These are phyloP conservation scores for Beris morrisii DNA, from an alignment of 2,888 invertebrate species.

Conservation along the genomic window DNA sequence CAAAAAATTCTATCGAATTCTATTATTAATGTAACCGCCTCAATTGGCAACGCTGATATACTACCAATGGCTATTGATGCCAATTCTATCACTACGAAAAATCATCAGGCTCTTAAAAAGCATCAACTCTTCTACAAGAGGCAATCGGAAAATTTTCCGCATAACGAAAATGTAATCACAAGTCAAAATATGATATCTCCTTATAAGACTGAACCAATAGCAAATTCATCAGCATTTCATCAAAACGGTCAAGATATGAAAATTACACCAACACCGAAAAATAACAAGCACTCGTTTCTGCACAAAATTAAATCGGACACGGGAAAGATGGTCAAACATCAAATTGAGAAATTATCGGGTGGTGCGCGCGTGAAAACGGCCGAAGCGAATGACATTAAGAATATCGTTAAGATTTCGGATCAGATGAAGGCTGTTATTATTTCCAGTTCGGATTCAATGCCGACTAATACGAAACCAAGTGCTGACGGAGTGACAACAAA, in stretches of 20 bases:
- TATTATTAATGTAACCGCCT: background rate
- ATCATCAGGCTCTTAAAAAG: slow-evolving; percentile 52
- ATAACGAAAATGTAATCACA: slow-evolving; percentile 40
- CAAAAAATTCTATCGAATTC: background rate
- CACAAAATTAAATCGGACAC: slow-evolving; percentile 47
- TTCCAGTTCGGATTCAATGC: slow-evolving; percentile 38
- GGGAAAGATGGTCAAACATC: slow-evolving; percentile 46
- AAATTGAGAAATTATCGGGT: slow-evolving; percentile 44
- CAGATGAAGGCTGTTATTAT: background rate
- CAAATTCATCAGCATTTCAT: slow-evolving; percentile 35
- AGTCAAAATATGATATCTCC: background rate
- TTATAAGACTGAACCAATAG: slow-evolving; percentile 23
- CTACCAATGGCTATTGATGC: background rate
- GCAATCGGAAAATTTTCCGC: slow-evolving; percentile 53
- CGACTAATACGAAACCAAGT: background rate
- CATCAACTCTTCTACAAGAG: slow-evolving; percentile 55
- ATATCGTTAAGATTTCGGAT: background rate
- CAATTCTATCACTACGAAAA: background rate
- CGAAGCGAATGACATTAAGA: slow-evolving; percentile 4
- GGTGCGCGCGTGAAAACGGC: slow-evolving; percentile 36
- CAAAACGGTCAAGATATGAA: slow-evolving; percentile 39
- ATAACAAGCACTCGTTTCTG: slow-evolving; percentile 39
- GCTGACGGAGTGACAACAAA: slow-evolving; percentile 43
- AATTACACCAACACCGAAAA: slow-evolving; percentile 33
- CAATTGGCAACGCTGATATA: background rate